These are phyloP conservation scores for Hybognathus amarus DNA, from an alignment of 2,797 vertebrate species.

Conservation along the genomic window DNA sequence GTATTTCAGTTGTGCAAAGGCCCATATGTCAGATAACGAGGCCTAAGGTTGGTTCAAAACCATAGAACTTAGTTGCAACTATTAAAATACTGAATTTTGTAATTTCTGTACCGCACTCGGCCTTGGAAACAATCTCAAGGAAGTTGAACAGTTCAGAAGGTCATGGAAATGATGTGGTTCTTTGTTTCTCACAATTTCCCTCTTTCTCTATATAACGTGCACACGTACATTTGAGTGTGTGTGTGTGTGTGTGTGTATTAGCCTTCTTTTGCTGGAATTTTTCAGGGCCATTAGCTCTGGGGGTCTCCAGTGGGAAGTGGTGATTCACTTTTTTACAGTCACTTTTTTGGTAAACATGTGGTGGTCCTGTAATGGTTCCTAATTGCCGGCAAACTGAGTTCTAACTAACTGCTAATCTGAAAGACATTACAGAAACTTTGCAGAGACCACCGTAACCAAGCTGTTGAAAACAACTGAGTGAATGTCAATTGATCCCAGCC, in stretches of 20 bases:
- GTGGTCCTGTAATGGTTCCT: conserved; percentile 71
- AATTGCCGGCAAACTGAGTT: conserved; percentile 72
- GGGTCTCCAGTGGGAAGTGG: conserved; percentile 68
- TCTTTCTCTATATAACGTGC: conserved; percentile 17
- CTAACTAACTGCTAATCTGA: conserved; percentile 68
- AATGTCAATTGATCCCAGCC: conserved; percentile 64
- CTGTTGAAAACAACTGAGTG: conserved; percentile 55
- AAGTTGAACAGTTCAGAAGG: conserved; percentile 75
- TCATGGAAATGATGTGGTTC: conserved; percentile 61
- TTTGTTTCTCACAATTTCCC: conserved; percentile 53
- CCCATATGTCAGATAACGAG: conserved; percentile 67
- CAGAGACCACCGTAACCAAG: conserved; percentile 61
- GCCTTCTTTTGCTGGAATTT: conserved; percentile 61
- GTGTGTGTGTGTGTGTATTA: conserved; percentile 37
- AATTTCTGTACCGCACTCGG: conserved; percentile 72
- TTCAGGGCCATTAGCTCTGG: conserved; percentile 75
- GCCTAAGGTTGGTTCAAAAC: conserved; percentile 70
- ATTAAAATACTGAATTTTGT: conserved; percentile 76
- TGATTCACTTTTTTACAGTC: conserved; percentile 65
- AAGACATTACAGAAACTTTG: conserved; percentile 63
- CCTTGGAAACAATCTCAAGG: conserved; percentile 69
- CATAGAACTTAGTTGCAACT: conserved; percentile 70
- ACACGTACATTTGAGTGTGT: conserved; percentile 30
- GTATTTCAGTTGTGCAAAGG: conserved; percentile 65
- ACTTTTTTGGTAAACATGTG: conserved; percentile 70